Evolutionary conservation across 2,113 vertebrate species (phyloP).

Genomic region (Rana temporaria): DNA sequence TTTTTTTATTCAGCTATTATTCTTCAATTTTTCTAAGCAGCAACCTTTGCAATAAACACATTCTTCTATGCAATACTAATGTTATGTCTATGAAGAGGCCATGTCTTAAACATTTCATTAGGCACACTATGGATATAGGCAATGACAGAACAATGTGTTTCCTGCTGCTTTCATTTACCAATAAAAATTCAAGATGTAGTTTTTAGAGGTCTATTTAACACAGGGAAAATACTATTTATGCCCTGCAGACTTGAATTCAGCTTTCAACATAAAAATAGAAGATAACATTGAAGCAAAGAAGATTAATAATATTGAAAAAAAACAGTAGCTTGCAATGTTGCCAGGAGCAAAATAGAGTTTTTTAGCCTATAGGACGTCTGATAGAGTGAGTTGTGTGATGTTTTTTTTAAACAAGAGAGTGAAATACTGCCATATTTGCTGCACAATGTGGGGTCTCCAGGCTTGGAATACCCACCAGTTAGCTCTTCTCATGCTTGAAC

Average conservation of each 20-base stretch:
- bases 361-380: too few relatives aligned
- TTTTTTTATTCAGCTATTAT: conserved; percentile 10
- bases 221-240: neutral
- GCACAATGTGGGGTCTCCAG: too few relatives aligned
- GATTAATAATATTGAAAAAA: too few relatives aligned
- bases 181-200: neutral
- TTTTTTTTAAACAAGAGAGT: too few relatives aligned
- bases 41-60: conserved; percentile 55
- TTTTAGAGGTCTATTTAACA: conserved; percentile 36
- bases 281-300: too few relatives aligned
- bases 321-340: too few relatives aligned
- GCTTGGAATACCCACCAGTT: too few relatives aligned
- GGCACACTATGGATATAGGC: conserved; percentile 5
- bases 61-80: conserved; percentile 18
- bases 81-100: neutral
- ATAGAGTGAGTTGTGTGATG: too few relatives aligned
- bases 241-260: neutral
- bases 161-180: conserved; percentile 30
- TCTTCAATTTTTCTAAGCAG: neutral
- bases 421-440: too few relatives aligned
- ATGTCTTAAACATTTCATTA: conserved; percentile 37
- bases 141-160: conserved; percentile 16
- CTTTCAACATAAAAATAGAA: too few relatives aligned
- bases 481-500: too few relatives aligned
- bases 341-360: too few relatives aligned